These are phyloP conservation scores for Coregonus clupeaformis DNA, from an alignment of 2,113 vertebrate genomes.

Conservation along the genomic window DNA sequence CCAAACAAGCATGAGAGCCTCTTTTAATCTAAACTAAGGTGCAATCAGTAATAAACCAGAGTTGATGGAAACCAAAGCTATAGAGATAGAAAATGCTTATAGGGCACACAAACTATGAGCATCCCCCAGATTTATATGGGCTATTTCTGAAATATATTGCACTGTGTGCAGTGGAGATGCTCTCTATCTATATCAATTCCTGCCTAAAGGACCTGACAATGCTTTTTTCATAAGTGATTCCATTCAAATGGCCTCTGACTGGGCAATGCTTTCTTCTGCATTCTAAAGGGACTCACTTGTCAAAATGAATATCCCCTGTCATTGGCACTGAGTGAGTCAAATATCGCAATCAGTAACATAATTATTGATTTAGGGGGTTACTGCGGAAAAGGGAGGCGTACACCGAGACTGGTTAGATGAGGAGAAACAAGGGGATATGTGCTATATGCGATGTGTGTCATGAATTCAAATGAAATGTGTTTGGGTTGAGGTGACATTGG, in stretches of 20 bases:
- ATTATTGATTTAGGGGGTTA: conserved; percentile 14
- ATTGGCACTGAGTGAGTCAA: background rate
- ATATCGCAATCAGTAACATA: conserved; percentile 3
- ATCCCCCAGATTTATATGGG: no score
- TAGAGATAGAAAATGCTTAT: no score
- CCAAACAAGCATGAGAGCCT: no score
- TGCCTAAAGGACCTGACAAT: conserved; percentile 3
- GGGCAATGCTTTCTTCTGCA: conserved; percentile 6
- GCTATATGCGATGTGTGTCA: background rate
- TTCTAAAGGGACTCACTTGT: conserved; percentile 6
- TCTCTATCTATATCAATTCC: background rate
- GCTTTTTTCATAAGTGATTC: conserved; percentile 15
- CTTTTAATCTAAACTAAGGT: no score
- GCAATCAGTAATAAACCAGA: no score
- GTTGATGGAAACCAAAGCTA: no score
- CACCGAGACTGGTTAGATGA: background rate
- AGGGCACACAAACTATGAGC: no score
- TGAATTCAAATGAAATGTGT: no score
- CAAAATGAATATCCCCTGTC: conserved; percentile 18
- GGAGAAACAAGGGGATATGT: background rate
- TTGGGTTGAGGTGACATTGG: no score
- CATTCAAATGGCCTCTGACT: conserved; percentile 8
- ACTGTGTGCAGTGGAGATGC: no score
- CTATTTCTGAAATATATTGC: no score
- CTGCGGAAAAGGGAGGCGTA: background rate